A percentile compares a stretch with the other conserved stretches of the same genome.
Evolutionary conservation across 2,113 vertebrate species (phyloP).

Genomic region (Macroglossus sobrinus): DNA sequence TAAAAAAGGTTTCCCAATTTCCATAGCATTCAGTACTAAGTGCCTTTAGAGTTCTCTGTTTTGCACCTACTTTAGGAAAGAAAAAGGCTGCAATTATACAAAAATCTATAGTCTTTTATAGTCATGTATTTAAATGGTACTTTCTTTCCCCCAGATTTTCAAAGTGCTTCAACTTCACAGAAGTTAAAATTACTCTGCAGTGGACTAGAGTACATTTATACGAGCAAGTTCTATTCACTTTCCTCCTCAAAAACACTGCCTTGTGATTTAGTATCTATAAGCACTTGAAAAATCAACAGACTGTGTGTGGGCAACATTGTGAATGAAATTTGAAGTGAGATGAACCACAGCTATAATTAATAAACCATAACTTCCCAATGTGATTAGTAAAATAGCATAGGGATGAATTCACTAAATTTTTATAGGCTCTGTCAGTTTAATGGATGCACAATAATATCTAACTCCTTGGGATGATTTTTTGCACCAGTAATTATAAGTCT

Average conservation of each 20-base stretch:
- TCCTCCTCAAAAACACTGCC: conserved; percentile 47
- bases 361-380: conserved; percentile 64
- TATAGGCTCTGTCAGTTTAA: conserved; percentile 19
- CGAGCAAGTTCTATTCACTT: conserved; percentile 59
- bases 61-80: conserved; percentile 29
- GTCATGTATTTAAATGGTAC: conserved; percentile 15
- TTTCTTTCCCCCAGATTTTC: neutral
- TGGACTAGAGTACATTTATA: conserved; percentile 43
- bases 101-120: conserved; percentile 35
- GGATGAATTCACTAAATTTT: conserved; percentile 27
- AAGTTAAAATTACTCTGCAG: conserved; percentile 65
- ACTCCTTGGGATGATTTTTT: conserved; percentile 31
- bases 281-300: conserved; percentile 66
- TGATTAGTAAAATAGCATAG: conserved; percentile 55
- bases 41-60: conserved; percentile 51
- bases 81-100: neutral
- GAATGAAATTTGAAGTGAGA: conserved; percentile 75
- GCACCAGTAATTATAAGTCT: neutral
- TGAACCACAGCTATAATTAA: conserved; percentile 69
- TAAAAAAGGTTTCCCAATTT: conserved; percentile 59
- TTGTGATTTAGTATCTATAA: conserved; percentile 58
- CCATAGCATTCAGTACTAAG: conserved; percentile 24
- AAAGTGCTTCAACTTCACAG: conserved; percentile 54
- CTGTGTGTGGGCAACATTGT: conserved; percentile 73
- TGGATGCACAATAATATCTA: neutral